phyloP scores from a whole-genome alignment of 2,888 invertebrate genomes.

The Philaethria dido region DNA sequence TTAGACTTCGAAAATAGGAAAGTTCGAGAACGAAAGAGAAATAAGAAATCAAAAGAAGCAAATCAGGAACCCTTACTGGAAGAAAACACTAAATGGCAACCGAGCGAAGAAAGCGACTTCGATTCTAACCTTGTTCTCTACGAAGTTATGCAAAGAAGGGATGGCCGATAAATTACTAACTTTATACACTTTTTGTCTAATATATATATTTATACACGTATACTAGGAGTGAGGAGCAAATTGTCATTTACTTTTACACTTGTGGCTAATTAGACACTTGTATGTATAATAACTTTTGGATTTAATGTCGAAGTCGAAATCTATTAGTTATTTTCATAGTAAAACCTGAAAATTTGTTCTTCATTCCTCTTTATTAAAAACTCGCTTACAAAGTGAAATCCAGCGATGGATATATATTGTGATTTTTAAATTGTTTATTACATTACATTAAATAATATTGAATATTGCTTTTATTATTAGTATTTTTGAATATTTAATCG shows the following conservation, averaged over 20 bases:
- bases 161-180: conserved; percentile 49
- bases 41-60: conserved; percentile 54
- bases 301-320: neutral
- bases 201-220: conserved; percentile 7
- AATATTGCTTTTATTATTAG: conserved; percentile 12
- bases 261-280: neutral
- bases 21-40: conserved; percentile 39
- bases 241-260: neutral
- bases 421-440: conserved; percentile 8
- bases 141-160: conserved; percentile 82
- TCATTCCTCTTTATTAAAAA: neutral
- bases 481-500: conserved; percentile 18
- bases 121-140: conserved; percentile 82
- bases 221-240: neutral
- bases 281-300: neutral
- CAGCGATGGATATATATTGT: neutral
- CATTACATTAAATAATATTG: conserved; percentile 1
- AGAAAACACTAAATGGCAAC: conserved; percentile 56
- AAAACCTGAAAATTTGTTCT: neutral
- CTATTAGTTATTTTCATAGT: neutral
- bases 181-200: conserved; percentile 12
- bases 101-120: conserved; percentile 73
- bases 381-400: conserved; percentile 10
- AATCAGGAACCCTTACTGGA: conserved; percentile 64
- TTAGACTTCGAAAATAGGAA: conserved; percentile 54